phyloP scores from a whole-genome alignment of 2,113 vertebrate species.

The Egretta garzetta region DNA sequence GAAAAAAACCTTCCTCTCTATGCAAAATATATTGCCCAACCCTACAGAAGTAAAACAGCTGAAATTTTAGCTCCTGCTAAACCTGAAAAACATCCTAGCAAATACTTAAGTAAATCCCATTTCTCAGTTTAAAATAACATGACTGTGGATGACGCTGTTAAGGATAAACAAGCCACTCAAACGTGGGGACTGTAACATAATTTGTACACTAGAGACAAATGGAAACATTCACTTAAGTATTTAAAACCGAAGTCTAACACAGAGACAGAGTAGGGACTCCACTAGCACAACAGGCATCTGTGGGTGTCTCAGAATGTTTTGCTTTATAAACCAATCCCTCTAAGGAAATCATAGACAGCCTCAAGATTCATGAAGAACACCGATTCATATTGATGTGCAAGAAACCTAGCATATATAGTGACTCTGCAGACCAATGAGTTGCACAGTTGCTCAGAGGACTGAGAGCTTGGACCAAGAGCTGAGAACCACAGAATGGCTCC shows the following conservation, averaged over 20 bases:
- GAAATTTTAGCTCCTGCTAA: background rate
- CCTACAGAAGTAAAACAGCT: background rate
- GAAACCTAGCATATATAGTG: background rate
- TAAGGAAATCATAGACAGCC: background rate
- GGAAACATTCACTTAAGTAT: background rate
- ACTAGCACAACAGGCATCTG: background rate
- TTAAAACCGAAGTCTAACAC: background rate
- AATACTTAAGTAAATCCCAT: background rate
- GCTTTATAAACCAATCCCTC: background rate
- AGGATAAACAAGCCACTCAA: fast-evolving
- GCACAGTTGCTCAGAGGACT: background rate
- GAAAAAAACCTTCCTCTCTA: background rate
- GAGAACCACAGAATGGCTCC: background rate
- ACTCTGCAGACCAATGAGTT: background rate
- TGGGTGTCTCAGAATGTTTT: background rate
- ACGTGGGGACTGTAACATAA: background rate
- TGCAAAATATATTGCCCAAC: background rate
- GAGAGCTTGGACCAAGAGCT: background rate
- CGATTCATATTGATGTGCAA: too few relatives aligned
- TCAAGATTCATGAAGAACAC: background rate
- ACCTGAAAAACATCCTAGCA: background rate
- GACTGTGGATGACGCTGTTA: background rate
- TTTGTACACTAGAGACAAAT: background rate
- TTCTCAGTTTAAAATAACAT: background rate
- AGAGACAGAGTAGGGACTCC: background rate